phyloP scores from a whole-genome alignment of 2,888 invertebrate genomes.

The Marronus borbonicus region DNA sequence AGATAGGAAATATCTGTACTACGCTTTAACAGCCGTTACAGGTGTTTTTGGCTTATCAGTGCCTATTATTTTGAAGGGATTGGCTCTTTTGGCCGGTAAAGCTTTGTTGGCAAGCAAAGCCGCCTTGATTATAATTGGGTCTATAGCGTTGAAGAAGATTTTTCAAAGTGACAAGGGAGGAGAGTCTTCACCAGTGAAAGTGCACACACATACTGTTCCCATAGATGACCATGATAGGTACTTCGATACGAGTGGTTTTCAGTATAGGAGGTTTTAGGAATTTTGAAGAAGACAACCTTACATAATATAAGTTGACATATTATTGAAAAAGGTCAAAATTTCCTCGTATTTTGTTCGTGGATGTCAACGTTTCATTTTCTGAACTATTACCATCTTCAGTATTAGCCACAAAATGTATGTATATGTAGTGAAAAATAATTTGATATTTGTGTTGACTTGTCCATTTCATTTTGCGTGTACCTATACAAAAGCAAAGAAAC shows the following conservation, averaged over 20 bases:
- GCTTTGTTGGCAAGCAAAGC: conserved; percentile 83
- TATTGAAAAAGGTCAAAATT: no score
- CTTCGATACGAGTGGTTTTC: conserved; percentile 16
- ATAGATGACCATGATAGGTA: conserved; percentile 64
- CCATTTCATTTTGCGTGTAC: no score
- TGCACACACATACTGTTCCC: conserved; percentile 74
- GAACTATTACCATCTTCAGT: no score
- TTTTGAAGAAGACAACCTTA: not conserved
- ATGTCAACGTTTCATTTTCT: no score
- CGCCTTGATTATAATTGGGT: conserved; percentile 81
- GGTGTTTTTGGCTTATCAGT: conserved; percentile 77
- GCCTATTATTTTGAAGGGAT: conserved; percentile 79
- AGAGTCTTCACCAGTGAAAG: conserved; percentile 77
- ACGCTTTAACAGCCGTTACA: conserved; percentile 66
- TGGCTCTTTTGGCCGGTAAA: conserved; percentile 81
- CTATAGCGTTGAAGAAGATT: conserved; percentile 80
- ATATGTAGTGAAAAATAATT: no score
- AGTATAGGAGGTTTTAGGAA: not conserved
- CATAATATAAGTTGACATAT: no score
- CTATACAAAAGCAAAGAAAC: no score
- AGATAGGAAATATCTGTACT: conserved; percentile 59
- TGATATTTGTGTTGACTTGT: no score
- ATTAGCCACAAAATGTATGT: no score
- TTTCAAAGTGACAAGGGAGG: conserved; percentile 77
- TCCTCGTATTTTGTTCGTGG: no score